Conservation (phyloP, 2,113 vertebrate species). For the Capricornis sumatraensis region DNA sequence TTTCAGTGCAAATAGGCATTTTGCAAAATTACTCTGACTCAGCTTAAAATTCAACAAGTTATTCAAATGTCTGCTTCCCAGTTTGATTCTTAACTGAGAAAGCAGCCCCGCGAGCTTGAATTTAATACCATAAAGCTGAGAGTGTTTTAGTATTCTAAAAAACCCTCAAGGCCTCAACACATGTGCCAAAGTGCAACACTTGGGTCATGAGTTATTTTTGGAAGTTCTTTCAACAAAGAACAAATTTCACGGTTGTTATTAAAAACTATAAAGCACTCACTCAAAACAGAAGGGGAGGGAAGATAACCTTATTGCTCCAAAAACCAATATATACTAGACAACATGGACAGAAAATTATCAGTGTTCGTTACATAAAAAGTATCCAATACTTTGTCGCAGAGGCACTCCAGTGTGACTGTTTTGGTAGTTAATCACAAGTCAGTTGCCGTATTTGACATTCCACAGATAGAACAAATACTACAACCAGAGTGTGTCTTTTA, state of each 20-base stretch:
- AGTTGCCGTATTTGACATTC: not conserved
- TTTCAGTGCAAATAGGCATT: not conserved
- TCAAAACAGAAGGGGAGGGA: not conserved
- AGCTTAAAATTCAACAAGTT: not conserved
- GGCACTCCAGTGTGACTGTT: conserved; percentile 19
- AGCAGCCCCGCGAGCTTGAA: not conserved
- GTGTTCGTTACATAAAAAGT: not conserved
- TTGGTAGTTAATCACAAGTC: not conserved
- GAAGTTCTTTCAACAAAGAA: not conserved
- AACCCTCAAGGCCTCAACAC: not conserved
- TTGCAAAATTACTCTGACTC: not conserved
- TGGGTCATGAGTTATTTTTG: not conserved
- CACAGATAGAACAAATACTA: not conserved
- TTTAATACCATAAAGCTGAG: conserved; percentile 2
- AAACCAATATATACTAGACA: not conserved
- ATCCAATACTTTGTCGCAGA: not conserved
- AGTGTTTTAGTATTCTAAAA: conserved; percentile 46
- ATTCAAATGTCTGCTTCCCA: not conserved
- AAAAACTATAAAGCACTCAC: conserved; percentile 3
- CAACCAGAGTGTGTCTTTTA: not conserved
- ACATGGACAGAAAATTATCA: not conserved
- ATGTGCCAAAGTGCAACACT: not conserved
- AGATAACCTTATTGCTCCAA: not conserved
- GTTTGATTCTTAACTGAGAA: not conserved
- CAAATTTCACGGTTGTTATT: not conserved